Evolutionary conservation across 2,888 invertebrate genomes (phyloP).

Genomic region (Drosophila mercatorum): DNA sequence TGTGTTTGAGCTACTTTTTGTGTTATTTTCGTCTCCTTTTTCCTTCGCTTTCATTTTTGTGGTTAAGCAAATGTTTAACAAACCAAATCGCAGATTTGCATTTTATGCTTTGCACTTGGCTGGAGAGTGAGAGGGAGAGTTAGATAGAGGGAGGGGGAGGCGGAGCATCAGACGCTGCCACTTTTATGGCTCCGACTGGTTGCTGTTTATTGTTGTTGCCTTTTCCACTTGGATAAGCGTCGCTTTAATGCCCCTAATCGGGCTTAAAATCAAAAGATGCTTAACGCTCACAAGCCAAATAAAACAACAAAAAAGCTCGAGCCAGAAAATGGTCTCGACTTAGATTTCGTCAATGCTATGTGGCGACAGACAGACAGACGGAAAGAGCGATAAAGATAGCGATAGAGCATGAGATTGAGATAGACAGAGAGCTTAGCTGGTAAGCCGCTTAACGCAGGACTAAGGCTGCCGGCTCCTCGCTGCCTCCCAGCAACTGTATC

Average conservation of each 20-base stretch:
- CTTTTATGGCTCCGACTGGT: conserved; percentile 42
- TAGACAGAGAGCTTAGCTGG: conserved; percentile 34
- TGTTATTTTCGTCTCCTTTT: conserved; percentile 16
- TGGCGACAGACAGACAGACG: conserved; percentile 3
- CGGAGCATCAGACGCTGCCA: conserved; percentile 40
- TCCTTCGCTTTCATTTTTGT: conserved; percentile 60
- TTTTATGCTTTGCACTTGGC: conserved; percentile 66
- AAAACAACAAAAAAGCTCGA: conserved; percentile 17
- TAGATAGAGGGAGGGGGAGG: background rate
- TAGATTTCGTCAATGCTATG: conserved; percentile 50
- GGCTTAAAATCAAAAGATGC: conserved; percentile 73
- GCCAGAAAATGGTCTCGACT: conserved; percentile 15
- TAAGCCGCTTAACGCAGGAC: conserved; percentile 55
- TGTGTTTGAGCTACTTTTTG: conserved; percentile 48
- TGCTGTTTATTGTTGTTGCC: conserved; percentile 49
- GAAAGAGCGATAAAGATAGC: conserved; percentile 6
- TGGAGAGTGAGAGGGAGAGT: background rate
- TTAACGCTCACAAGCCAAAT: conserved; percentile 33
- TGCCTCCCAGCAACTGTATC: conserved; percentile 10
- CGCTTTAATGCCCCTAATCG: conserved; percentile 74
- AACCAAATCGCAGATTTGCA: conserved; percentile 81
- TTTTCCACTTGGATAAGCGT: conserved; percentile 68
- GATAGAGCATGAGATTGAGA: conserved; percentile 11
- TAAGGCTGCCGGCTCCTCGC: conserved; percentile 2
- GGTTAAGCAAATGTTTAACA: conserved; percentile 83